Base-by-base conservation (phyloP, 2,888 invertebrate genomes). In the Prenolepis imparis region DNA sequence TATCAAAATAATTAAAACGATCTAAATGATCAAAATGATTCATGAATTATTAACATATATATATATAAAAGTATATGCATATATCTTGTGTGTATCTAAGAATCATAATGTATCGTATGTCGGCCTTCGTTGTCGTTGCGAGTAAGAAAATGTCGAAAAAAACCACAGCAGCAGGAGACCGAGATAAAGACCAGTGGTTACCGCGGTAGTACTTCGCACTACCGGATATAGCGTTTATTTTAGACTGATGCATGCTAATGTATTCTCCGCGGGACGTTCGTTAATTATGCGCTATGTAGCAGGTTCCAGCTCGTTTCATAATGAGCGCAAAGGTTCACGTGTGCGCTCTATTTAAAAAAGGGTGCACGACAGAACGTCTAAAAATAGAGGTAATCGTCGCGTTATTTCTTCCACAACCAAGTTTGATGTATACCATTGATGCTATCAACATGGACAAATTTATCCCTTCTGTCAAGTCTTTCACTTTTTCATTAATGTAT, bases 161-260 rank as follows among this genome's bases (percentile, higher is more conserved):
- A 80, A 82, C 28, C 41, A 52, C 12, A 36, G 36, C 21, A 63
- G 21, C 3, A 70, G 12, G 52, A 67, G 52, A 39, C 55, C 44
- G 81, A 68, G 63, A 52, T 57, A 57, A 77, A 61, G 70, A 78
- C 39, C 70, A 80, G 68, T 24, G 81, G 28, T 61, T 59, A 74
- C 66, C 28, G 3, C 66, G 59, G 11, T 52, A 64, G 78, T 77
- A 81, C 74, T 44, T 57, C 75, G 41, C 73, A 70, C 39, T 52
- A 28, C 15, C 80, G 82, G 84, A 86, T 86, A 84, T 86, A 84
- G 84, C 88, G 87, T 87, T 91, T 90, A 90, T 88, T 89, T 86
- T 87, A 81, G 80, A 82, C 84, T 82, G 86, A 91, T 89, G 87
- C 75, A 87, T 84, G 87, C 86, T 91, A 90, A 91, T 90, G 80